Base-by-base conservation (phyloP, 2,797 vertebrate genomes). In the Chrysocyon brachyurus region DNA sequence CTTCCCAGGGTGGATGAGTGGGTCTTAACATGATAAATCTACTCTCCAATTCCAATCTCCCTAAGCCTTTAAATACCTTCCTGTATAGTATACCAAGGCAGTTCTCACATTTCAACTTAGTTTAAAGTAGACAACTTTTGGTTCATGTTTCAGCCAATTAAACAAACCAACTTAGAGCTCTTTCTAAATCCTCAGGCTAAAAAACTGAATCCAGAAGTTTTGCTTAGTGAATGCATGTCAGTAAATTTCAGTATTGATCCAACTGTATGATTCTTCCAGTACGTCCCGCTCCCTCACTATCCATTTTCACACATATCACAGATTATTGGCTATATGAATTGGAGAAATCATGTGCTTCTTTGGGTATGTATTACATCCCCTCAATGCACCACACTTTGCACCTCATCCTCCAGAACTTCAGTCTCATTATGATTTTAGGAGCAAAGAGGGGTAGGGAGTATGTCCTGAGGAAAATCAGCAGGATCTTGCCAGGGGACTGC, bases 351-450 rank as follows among this genome's bases (percentile, higher is more conserved):
- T n/a, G 22, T 5, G 8, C 8, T 64, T 57, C 28, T 72, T 88
- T 72, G 26, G 40, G 22, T 28, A 12, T 33, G 22, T 19, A 40
- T 57, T n/a, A 0, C 11, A 52, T 11, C 10, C 90, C 36, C 14
- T 57, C 22, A 31, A 31, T 85, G n/a, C 1, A 4, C 28, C 16
- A 40, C 21, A 33, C 21, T 57, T 63, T 70, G 16, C 33, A 70
- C 16, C 8, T 84, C 26, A 28, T 4, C 5, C 64, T 61, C 57
- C 56, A 24, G 21, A 49, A 81, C 10, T 73, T 83, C 36, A 57
- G 36, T 66, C 15, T 91, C 77, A 2, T 85, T 79, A 79, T 46
- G 85, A 79, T 59, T 79, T 94, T 85, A 68, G 79, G 79, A 96
- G 64, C 57, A 49, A 73, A 66, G 14, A 59, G 3, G 16, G 0